Evolutionary conservation across 2,888 invertebrate species (phyloP), one percentile per base, ranked within the genome.

Genomic region (Lasioglossum villosulum): DNA sequence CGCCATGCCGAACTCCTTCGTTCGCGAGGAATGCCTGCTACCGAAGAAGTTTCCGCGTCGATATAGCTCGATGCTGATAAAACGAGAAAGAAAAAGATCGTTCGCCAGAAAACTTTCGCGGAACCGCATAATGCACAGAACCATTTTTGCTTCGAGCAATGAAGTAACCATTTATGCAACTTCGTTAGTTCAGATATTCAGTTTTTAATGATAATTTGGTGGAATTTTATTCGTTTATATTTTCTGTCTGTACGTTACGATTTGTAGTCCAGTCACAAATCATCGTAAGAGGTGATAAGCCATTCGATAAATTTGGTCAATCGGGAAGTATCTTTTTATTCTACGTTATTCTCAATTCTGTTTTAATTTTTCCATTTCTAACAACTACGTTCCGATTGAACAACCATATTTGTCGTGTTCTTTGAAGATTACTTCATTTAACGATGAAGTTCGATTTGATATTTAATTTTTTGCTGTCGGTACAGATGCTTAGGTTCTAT

Each of bases 21-120:
- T 4, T 10, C 27, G 34, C 5, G 39, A 71, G 75, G 80, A 75
- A 78, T 77, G 39, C 52, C 34, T 42, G 34, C 71, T 4, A 4
- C 12, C n/a, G 56, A 56, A 84, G 71, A 84, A 84, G 63, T 75
- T 84, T 71, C 52, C 59, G 16, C 52, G 74, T 59, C 59, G 84
- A 78, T 71, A 5, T 14, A 14, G 10, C 1, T 42, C 42, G 42
- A 2, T 6, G 66, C 66, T 34, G 30, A 30, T 66, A 8, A 66
- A 66, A 66, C 4, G 34, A 8, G 19, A 34, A 19, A 19, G 34
- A 66, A 23, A 10, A 66, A 4, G 34, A 66, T 19, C 19, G 19
- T 30, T 1, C 63, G 63, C 4, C 30, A 16, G 27, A 63, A 19
- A 34, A 66, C 8, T 34, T 66, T 19, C 2, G 2, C 19, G 2